A percentile compares a stretch with the other conserved stretches of the same genome.
phyloP scores from a whole-genome alignment of 2,888 invertebrate species.

The Ypsolopha scabrella region DNA sequence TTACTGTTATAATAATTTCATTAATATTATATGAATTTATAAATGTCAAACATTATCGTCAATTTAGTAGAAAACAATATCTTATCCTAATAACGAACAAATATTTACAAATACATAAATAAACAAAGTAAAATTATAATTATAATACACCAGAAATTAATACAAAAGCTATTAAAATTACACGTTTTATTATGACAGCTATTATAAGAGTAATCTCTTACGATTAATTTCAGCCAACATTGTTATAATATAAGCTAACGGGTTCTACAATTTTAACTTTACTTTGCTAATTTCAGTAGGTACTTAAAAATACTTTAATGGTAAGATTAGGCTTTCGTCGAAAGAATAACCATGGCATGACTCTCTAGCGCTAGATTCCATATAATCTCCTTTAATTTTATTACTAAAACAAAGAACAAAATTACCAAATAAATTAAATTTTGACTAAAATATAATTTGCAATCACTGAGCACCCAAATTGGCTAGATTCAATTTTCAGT shows the following conservation, averaged over 20 bases:
- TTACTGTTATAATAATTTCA: no score
- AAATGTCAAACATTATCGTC: neutral
- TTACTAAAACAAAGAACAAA: no score
- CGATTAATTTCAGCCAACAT: no score
- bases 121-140: neutral
- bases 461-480: no score
- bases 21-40: neutral
- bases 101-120: neutral
- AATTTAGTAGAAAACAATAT: neutral
- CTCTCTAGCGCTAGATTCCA: conserved; percentile 6
- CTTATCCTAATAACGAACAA: neutral
- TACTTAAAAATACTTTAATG: conserved; percentile 18
- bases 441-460: no score
- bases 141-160: conserved; percentile 11
- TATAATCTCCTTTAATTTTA: neutral
- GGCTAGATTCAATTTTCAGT: no score
- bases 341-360: conserved; percentile 12
- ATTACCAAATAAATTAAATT: no score
- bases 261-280: neutral
- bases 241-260: neutral
- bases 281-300: conserved; percentile 4
- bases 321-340: conserved; percentile 34
- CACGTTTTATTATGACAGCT: conserved; percentile 13
- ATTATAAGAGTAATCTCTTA: neutral
- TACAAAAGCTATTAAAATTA: conserved; percentile 11